Conservation (phyloP, 2,888 invertebrate genomes). For the Trisateles emortualis region DNA sequence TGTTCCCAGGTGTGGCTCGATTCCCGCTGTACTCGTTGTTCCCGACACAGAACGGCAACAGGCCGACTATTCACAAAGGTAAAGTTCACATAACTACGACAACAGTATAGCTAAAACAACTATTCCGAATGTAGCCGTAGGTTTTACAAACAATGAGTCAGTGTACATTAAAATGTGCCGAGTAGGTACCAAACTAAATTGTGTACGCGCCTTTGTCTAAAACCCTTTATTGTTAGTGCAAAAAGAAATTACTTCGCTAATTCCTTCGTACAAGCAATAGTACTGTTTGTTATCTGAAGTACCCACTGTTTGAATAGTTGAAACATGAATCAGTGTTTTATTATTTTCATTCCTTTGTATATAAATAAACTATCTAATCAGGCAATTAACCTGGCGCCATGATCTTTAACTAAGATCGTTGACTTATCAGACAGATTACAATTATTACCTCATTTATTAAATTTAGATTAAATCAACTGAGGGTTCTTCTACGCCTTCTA, state of each 20-base stretch:
- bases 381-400: too few relatives aligned
- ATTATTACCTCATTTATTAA: too few relatives aligned
- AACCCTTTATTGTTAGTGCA: not conserved
- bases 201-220: not conserved
- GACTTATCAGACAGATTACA: too few relatives aligned
- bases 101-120: conserved; percentile 19
- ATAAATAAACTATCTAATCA: too few relatives aligned
- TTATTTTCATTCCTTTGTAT: too few relatives aligned
- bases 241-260: not conserved
- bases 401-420: too few relatives aligned
- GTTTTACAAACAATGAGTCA: conserved; percentile 6
- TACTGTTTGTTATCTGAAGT: not conserved
- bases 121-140: conserved; percentile 19
- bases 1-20: conserved; percentile 87
- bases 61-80: conserved; percentile 87
- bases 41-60: conserved; percentile 77
- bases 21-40: conserved; percentile 91
- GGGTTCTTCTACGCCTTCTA: too few relatives aligned
- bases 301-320: conserved; percentile 4
- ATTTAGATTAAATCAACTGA: too few relatives aligned
- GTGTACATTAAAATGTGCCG: not conserved
- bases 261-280: not conserved
- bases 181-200: not conserved
- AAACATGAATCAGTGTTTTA: conserved; percentile 1
- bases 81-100: conserved; percentile 43